Base-by-base conservation (phyloP, 2,888 invertebrate species). In the Pseudoips prasinana region DNA sequence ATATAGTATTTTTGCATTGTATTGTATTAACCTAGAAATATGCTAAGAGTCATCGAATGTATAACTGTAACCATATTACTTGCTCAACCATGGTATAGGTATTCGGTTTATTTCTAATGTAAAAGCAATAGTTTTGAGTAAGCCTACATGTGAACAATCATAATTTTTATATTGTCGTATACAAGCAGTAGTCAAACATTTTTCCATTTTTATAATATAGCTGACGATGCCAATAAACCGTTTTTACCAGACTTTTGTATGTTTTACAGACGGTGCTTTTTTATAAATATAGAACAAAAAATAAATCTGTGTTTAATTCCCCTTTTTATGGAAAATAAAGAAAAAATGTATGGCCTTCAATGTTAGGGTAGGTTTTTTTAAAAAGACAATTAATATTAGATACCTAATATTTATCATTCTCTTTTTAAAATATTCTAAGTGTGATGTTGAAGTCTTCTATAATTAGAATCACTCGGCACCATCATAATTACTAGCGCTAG, bases 211-310 rank as follows among this genome's bases (percentile, higher is more conserved):
- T 83, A 73, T 81, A 82, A 64, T 64, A 73, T 72, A 56, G 73
- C 77, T 74, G 67, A 73, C 54, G 73, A 83, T 76, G 81, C 78
- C 83, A 82, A 82, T 75, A 74, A 80, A 74, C 64, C 54, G 64
- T 76, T 77, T 73, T 75, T 77, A 81, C 72, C 73, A 65, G 68
- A 78, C 75, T 74, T 84, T 88, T 86, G 79, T 86, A 85, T 79
- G 81, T 83, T 86, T 83, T 86, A 87, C 85, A 82, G 83, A 86
- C 78, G 87, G 87, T 88, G 88, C 87, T 88, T 88, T 55, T 86
- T 82, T 81, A 81, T 81, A 85, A 86, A 87, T 85, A 86, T 75
- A 85, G 64, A 74, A 58, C 57, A 45, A 44, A 74, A 70, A 56
- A 62, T 61, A 43, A 42, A 33, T 25, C 25, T n/a, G 8, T 26